These are phyloP conservation scores for Cephalopachus bancanus DNA, from an alignment of 2,797 vertebrate genomes.

Conservation along the genomic window DNA sequence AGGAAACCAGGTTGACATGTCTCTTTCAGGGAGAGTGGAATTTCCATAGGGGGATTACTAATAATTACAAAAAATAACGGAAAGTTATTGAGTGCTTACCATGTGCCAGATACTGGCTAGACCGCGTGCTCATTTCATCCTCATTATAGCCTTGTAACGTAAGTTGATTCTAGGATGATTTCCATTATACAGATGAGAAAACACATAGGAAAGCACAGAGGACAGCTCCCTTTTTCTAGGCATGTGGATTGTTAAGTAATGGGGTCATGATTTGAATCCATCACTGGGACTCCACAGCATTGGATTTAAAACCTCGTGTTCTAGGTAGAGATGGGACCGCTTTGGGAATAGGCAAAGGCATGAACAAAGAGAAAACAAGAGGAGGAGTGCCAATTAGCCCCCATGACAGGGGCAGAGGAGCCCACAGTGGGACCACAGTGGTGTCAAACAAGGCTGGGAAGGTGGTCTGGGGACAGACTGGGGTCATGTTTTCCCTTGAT, in stretches of 20 bases:
- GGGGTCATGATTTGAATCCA: not conserved
- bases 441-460: conserved; percentile 67
- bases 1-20: not conserved
- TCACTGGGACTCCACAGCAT: not conserved
- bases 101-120: not conserved
- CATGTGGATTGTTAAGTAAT: not conserved
- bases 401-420: fast-evolving
- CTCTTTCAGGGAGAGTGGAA: conserved; percentile 1
- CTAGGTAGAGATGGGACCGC: not conserved
- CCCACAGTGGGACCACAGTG: not conserved
- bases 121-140: not conserved
- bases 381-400: not conserved
- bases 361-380: not conserved
- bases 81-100: not conserved
- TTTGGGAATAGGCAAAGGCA: too few relatives aligned
- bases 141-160: not conserved
- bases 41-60: conserved; percentile 10
- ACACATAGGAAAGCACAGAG: not conserved
- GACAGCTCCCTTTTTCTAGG: not conserved
- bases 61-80: not conserved
- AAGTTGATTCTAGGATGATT: not conserved
- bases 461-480: conserved; percentile 77
- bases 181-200: not conserved
- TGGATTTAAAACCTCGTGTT: not conserved
- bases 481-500: conserved; percentile 72